These are phyloP conservation scores for Cerastis leucographa DNA, from an alignment of 2,888 invertebrate genomes.

Conservation along the genomic window DNA sequence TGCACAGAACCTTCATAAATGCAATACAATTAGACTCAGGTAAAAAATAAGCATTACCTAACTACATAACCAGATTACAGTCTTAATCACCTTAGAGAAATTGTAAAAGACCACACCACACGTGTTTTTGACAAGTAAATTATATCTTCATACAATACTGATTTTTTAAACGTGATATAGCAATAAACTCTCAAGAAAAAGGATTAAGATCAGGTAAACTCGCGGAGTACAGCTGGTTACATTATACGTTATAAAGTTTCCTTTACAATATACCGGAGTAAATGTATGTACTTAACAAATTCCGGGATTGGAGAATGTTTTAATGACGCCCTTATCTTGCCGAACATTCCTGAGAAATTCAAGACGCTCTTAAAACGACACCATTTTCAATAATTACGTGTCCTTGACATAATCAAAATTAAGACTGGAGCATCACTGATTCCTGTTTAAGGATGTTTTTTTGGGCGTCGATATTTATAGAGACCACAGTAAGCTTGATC, in stretches of 20 bases:
- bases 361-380: conserved; percentile 68
- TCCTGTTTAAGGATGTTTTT: conserved; percentile 21
- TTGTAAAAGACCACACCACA: neutral
- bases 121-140: conserved; percentile 4
- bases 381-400: conserved; percentile 67
- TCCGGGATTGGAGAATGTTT: conserved; percentile 64
- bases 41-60: neutral
- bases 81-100: neutral
- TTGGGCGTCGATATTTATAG: conserved; percentile 15
- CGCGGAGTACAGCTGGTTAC: conserved; percentile 44
- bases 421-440: conserved; percentile 48
- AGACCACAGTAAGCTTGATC: neutral
- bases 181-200: conserved; percentile 27
- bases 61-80: neutral
- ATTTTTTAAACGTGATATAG: conserved; percentile 33
- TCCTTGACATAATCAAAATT: conserved; percentile 63
- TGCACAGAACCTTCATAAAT: neutral
- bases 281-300: conserved; percentile 65
- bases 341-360: conserved; percentile 62
- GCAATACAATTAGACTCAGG: neutral
- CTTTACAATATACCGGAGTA: conserved; percentile 45
- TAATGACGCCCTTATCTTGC: conserved; percentile 69
- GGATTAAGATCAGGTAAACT: conserved; percentile 45
- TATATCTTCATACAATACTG: neutral
- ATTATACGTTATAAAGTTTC: conserved; percentile 58